Percentiles rank a stretch among this genome's conserved stretches.
phyloP scores from a whole-genome alignment of 2,113 vertebrate genomes.

The Nothocercus nigrocapillus region DNA sequence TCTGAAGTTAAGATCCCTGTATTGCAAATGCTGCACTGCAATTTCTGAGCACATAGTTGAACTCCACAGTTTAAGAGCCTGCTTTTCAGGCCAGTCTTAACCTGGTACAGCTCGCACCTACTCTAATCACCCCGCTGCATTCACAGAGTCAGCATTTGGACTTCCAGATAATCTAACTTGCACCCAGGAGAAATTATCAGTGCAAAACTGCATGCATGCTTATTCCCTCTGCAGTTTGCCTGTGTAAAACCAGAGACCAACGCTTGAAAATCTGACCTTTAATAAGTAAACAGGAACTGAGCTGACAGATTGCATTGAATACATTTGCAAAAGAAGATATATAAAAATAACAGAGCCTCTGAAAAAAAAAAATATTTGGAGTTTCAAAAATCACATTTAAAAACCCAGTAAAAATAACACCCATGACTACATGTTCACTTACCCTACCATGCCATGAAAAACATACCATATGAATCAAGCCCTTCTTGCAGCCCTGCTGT shows the following conservation, averaged over 20 bases:
- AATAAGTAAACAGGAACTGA: slow-evolving; percentile 32
- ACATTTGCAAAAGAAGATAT: not conserved
- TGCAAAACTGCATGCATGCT: not conserved
- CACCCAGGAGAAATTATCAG: not conserved
- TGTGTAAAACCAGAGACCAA: not conserved
- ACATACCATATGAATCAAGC: slow-evolving; percentile 9
- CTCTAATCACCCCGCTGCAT: not conserved
- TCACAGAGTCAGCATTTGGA: not conserved
- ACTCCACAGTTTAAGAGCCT: not conserved
- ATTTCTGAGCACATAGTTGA: not conserved
- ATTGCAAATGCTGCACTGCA: not conserved
- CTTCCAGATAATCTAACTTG: not conserved
- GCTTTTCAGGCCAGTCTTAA: not conserved
- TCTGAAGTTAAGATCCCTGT: not conserved
- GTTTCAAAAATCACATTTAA: slow-evolving; percentile 32
- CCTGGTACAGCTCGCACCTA: not conserved
- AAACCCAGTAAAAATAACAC: slow-evolving; percentile 40
- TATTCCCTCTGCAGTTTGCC: not conserved
- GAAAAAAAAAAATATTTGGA: slow-evolving; percentile 30
- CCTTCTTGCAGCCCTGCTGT: not conserved
- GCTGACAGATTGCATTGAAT: slow-evolving; percentile 25
- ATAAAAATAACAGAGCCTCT: slow-evolving; percentile 38
- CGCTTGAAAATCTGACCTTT: slow-evolving; percentile 32
- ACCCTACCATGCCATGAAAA: slow-evolving; percentile 26
- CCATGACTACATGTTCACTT: slow-evolving; percentile 34